Base-by-base conservation (phyloP, 2,113 vertebrate species). In the Pseudorhombus dupliciocellatus region DNA sequence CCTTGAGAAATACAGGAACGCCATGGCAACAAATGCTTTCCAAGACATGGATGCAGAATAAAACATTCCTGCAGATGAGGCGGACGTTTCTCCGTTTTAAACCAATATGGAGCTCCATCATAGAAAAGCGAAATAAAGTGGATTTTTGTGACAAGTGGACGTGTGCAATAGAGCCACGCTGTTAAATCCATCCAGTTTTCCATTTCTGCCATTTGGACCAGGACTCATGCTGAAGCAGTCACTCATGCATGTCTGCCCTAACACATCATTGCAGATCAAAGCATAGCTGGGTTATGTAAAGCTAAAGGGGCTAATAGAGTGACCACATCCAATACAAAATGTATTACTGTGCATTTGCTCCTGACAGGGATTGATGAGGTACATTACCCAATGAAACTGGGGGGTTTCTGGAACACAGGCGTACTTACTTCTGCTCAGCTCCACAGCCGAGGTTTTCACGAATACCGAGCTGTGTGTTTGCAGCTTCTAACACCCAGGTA, bases 241-340 rank as follows among this genome's bases (percentile, higher is more conserved):
- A 60, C 73, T 80, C 84, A 77, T 87, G 84, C 88, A 70, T 75
- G 88, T 88, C 84, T 63, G 76, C 65, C 64, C 75, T 70, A 79
- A 85, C 82, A 80, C 81, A 84, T 84, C 70, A 76, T 72, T 78
- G 84, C 88, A 82, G 86, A 88, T 89, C 87, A 86, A 85, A 89
- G 88, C 87, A 69, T 75, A 62, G 81, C 85, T 75, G 75, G 79
- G 80, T 86, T 86, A 87, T 88, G 89, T 88, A 86, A 90, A 91
- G 91, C 83, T 88, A 83, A 89, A 80, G 73, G 71, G 84, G 86
- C 91, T 90, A 90, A 91, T 90, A 85, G 77, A 89, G 83, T 89
- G 90, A 91, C 88, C 85, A 84, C 78, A 78, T 90, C 87, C 90
- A 85, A 84, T 91, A 88, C 87, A 86, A 88, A 92, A 90, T 89